Evolutionary conservation across 2,797 vertebrate species (phyloP), one percentile per base, ranked within the genome.

Genomic region (Paguma larvata): DNA sequence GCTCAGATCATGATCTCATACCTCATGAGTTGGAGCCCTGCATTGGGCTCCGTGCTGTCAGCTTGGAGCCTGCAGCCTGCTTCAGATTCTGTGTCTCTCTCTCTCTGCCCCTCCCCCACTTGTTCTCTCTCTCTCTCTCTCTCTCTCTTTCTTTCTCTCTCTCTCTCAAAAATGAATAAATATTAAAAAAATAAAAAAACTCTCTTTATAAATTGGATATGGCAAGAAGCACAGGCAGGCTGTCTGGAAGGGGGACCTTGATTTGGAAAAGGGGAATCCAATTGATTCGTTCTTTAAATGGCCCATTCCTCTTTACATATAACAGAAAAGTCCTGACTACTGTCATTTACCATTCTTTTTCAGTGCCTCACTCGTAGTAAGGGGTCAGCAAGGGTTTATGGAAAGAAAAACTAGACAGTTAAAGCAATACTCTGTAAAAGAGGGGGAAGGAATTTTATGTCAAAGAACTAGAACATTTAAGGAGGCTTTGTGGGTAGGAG

Each of bases 381-480:
- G 27, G 27, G 62, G 38, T 83, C 63, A 56, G 59, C 10, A 72
- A 88, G 44, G 27, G n/a, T 53, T 78, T 89, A 6, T 38, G 56
- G 32, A 94, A 83, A 80, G 44, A 84, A 6, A 77, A 93, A 95
- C 85, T 59, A 62, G 80, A 97, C 82, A 73, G 38, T n/a, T 59
- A 41, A 97, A 97, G 72, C 51, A 68, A 63, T 62, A 59, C 21
- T 79, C 41, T 85, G 3, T 70, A 53, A 84, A 63, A 89, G 86
- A 30, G 73, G 46, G 46, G 23, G 8, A 83, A 59, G 5, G 68
- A 25, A 63, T 56, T 87, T 73, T 53, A 85, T 3, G 1, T 82
- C 23, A 78, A 63, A 86, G 48, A 72, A 79, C 44, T n/a, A 77
- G 78, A 68, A 56, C 12, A 62, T 53, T 44, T 15, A 65, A 59